Base-by-base conservation (phyloP, 2,888 invertebrate species). In the Meteorus cinctellus region DNA sequence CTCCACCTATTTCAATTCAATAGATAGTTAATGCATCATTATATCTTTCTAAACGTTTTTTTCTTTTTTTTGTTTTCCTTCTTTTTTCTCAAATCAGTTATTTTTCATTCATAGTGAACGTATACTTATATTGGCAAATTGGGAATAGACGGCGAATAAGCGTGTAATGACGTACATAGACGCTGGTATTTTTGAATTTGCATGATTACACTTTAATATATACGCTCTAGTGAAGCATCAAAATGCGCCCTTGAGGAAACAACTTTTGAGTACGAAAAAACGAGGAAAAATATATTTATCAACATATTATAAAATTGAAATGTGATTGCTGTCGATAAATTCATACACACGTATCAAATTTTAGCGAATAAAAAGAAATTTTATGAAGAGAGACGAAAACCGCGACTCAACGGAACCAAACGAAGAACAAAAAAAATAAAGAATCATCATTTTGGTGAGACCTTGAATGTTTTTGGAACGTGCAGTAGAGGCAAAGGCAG, bases 391-490 rank as follows among this genome's bases (percentile, higher is more conserved):
- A 55, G 19, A 34, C 3, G 14, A 5, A 59, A 59, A 29, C n/a
- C 3, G 34, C 36, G 14, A 59, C 31, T n/a, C 31, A 12, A 48
- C n/a, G 14, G 3, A 68, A 27, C 8, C 36, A 12, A 34, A 29
- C 31, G 48, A 62, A 41, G 41, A 60, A 31, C 19, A 29, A 29
- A 62, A n/a, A 34, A 34, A 34, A 34, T 34, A 34, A 24, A 24
- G n/a, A 12, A 27, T 29, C 45, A 27, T 76, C 66, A 76, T 80
- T 78, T 80, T 80, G 24, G 71, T 68, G 69, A 77, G 24, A 51
- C 66, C 70, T 27, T 85, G 77, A 79, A 88, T 88, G 88, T 88
- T 88, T 88, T 88, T 84, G 78, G 86, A 82, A 83, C 82, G 87
- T 80, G 79, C 83, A 85, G 83, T 88, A 55, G n/a, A 88, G 80